Conservation (phyloP, 2,888 invertebrate species). For the Amblyteles armatorius region DNA sequence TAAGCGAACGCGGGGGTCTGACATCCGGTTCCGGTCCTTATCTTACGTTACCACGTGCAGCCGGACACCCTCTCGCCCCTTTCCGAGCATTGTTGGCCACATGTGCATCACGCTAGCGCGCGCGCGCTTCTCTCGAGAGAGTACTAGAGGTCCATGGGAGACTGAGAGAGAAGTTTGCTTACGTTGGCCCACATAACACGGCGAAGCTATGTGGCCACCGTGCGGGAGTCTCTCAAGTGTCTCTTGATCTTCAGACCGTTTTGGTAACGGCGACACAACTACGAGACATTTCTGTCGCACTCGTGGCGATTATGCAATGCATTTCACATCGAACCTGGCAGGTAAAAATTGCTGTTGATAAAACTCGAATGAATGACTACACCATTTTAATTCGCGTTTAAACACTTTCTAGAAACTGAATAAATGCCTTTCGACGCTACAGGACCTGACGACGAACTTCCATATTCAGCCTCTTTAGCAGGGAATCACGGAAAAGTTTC, state of each 20-base stretch:
- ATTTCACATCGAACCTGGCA: not conserved
- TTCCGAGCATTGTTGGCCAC: slow-evolving; percentile 77
- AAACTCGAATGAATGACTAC: not conserved
- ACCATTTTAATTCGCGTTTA: not conserved
- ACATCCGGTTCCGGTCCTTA: slow-evolving; percentile 82
- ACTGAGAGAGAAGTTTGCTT: slow-evolving; percentile 74
- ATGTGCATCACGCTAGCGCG: slow-evolving; percentile 72
- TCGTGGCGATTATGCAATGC: slow-evolving; percentile 17
- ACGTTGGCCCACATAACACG: slow-evolving; percentile 76
- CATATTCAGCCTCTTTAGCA: no score
- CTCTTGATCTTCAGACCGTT: slow-evolving; percentile 59
- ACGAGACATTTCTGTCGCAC: slow-evolving; percentile 43
- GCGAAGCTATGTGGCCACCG: slow-evolving; percentile 64
- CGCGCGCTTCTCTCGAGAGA: slow-evolving; percentile 9
- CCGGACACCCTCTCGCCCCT: slow-evolving; percentile 49
- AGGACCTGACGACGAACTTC: not conserved
- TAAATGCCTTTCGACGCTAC: no score
- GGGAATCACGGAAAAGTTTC: not conserved
- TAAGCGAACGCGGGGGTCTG: slow-evolving; percentile 60
- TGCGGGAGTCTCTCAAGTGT: slow-evolving; percentile 56
- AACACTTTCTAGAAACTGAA: no score
- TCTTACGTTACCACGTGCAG: slow-evolving; percentile 78
- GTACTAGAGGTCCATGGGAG: slow-evolving; percentile 2
- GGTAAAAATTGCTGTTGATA: not conserved
- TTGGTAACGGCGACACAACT: slow-evolving; percentile 55